A percentile compares a stretch with the other conserved stretches of the same genome.
Conservation (phyloP, 2,888 invertebrate species). For the Diarsia dahlii region DNA sequence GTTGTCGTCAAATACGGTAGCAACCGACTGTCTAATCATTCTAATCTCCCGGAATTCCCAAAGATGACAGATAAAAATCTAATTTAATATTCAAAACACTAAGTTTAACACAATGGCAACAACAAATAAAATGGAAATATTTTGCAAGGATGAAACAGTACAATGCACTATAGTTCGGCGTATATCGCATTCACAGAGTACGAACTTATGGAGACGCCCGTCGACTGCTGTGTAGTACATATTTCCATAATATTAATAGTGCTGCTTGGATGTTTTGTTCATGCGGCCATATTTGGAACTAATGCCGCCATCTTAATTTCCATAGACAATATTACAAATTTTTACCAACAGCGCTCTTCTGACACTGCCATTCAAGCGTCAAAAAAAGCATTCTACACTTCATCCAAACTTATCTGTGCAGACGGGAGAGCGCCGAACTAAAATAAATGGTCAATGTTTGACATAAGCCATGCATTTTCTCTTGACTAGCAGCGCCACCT, state of each 20-base stretch:
- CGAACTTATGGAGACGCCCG: background rate
- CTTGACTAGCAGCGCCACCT: background rate
- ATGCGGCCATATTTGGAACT: background rate
- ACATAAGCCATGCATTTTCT: background rate
- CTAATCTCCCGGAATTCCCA: constrained; percentile 24
- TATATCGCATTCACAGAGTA: constrained; percentile 25
- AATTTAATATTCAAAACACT: constrained; percentile 49
- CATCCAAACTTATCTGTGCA: no score
- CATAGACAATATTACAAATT: no score
- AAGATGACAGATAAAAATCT: constrained; percentile 31
- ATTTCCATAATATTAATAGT: no score
- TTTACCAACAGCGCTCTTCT: background rate
- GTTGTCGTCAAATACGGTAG: background rate
- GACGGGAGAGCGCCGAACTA: no score
- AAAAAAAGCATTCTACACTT: background rate
- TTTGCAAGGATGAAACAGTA: constrained; percentile 69
- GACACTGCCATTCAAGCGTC: background rate
- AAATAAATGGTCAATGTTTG: no score
- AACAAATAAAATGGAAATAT: constrained; percentile 67
- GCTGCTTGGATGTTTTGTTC: no score
- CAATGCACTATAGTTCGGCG: constrained; percentile 66
- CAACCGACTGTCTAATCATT: background rate
- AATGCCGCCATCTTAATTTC: background rate
- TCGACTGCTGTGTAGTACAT: no score
- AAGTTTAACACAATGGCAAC: constrained; percentile 27